phyloP scores from a whole-genome alignment of 2,113 vertebrate species.

The Serinus canaria region DNA sequence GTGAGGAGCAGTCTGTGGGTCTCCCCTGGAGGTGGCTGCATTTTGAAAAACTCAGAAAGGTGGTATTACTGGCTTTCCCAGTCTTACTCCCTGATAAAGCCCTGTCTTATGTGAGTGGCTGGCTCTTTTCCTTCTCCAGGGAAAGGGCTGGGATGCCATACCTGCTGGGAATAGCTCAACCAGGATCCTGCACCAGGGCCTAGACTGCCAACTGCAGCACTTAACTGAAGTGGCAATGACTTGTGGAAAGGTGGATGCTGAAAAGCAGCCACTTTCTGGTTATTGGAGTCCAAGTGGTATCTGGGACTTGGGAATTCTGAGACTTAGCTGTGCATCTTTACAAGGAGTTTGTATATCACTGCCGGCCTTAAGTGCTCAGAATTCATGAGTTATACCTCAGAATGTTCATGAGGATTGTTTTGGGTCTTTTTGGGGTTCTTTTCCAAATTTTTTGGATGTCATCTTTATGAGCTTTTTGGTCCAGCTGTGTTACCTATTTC shows the following conservation, averaged over 20 bases:
- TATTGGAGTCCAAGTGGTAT: neutral
- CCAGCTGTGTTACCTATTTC: neutral
- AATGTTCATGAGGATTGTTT: neutral
- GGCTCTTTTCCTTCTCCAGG: neutral
- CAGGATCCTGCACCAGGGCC: neutral
- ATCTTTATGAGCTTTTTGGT: neutral
- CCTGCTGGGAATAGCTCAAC: neutral
- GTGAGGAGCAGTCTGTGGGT: neutral
- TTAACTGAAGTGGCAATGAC: neutral
- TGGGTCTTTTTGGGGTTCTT: fast-evolving
- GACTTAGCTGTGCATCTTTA: neutral
- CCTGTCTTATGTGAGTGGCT: neutral
- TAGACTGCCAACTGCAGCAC: neutral
- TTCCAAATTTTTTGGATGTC: neutral
- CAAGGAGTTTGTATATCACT: neutral
- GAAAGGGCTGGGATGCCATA: neutral
- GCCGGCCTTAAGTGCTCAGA: neutral
- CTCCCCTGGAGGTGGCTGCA: neutral
- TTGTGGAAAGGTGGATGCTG: neutral
- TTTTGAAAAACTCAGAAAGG: neutral
- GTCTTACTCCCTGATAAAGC: neutral
- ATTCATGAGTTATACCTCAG: neutral
- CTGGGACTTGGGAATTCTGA: neutral
- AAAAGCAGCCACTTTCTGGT: neutral
- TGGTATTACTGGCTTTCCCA: neutral